Evolutionary conservation across 2,888 invertebrate species (phyloP), one percentile per base, ranked within the genome.

Genomic region (Drosophila pseudotakahashii): DNA sequence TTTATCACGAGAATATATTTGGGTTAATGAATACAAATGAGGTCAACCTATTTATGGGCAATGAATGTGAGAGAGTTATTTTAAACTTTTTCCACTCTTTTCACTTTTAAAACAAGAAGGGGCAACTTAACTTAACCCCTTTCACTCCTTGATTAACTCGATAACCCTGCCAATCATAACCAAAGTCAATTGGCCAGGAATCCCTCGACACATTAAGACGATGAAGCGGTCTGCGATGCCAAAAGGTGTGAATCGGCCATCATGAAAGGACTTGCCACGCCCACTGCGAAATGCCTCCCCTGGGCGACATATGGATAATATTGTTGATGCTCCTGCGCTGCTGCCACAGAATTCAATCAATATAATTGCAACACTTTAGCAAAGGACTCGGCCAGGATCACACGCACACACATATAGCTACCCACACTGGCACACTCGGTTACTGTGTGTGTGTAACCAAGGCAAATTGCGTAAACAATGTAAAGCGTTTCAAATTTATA

Each of bases 321-420:
- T 37, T 48, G 62, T 32, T 41, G 58, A 32, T 14, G 48, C 48
- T 50, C 41, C 41, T 36, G 63, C 36, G 23, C 37, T 54, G 61
- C 41, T 61, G 60, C 79, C 81, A 68, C 79, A 81, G 80, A 83
- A 84, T 83, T 82, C 84, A 83, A 83, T 83, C 83, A 83, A 83
- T 84, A 82, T 83, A 84, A 81, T 83, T 83, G 83, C 83, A 75
- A 82, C 83, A 82, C 81, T 82, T 82, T 78, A 79, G 81, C 63
- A 73, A 70, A 74, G 78, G 81, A 82, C 81, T 75, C 75, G 58
- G 48, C 58, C 55, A 39, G 36, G 39, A 14, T 36, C 50, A 30
- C 53, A 7, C 52, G 36, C 51, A 30, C 37, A 36, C 19, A 16
- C 36, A 44, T 14, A 26, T 37, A 32, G 26, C 48, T 7, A 14